Base-by-base conservation (phyloP, 2,797 vertebrate genomes). In the Bucorvus abyssinicus region DNA sequence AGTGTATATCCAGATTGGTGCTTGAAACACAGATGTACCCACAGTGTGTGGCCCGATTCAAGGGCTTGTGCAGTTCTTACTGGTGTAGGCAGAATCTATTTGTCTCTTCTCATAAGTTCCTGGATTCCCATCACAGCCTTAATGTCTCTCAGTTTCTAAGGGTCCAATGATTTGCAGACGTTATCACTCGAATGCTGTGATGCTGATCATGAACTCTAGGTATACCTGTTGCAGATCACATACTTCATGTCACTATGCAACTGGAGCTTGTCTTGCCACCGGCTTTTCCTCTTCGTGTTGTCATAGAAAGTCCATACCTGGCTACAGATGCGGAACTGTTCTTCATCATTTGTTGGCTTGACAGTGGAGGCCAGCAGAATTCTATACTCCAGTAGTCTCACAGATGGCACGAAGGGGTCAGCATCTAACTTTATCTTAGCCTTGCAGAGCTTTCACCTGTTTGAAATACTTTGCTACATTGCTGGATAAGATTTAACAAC, bases 11-110 rank as follows among this genome's bases (percentile, higher is more conserved):
- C 47, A 65, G 53, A 79, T 64, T 71, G 29, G 29, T 9, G 9
- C 40, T 71, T 75, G 61, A 75, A 86, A 81, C 34, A 20, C 5
- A n/a, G 34, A 34, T 45, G 3, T 9, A 45, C 12, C 27, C 26
- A 52, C 0, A 0, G 19, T 11, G 4, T 65, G 21, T 23, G 23
- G 24, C 44, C 30, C 6, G 2, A 11, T 74, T 84, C 64, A 57
- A 55, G 21, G 26, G 47, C 47, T 42, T 59, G 30, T 44, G 61
- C 5, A 10, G 17, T 23, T 70, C 23, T 56, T n/a, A 13, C n/a
- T 27, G 23, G 42, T 45, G 20, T 52, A 45, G 11, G 20, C 14
- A 76, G n/a, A 87, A 52, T 50, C 44, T 42, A 9, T 20, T 49
- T 4, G 2, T 47, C 14, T 64, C 27, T 67, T 47, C 36, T 60